Conservation (phyloP, 2,113 vertebrate species). For the Cnemophilus loriae region DNA sequence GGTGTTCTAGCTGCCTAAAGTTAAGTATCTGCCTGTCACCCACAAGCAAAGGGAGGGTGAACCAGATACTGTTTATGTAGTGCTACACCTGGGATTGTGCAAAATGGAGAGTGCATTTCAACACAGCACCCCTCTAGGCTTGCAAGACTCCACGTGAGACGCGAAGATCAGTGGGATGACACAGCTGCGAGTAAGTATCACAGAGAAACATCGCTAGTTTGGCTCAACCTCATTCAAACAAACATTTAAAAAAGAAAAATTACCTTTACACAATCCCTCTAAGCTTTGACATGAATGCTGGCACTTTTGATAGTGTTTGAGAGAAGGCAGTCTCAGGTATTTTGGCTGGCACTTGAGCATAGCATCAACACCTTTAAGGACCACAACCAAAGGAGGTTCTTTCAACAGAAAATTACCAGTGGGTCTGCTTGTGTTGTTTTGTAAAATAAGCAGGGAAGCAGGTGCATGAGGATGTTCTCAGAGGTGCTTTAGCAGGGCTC, state of each 20-base stretch:
- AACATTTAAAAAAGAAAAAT: not conserved
- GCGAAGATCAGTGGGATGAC: rapidly evolving
- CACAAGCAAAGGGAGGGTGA: not conserved
- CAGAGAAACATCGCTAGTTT: not conserved
- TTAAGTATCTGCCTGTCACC: not conserved
- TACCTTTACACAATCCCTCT: not conserved
- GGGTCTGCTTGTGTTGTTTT: not conserved
- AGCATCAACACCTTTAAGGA: not conserved
- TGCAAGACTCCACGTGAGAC: not conserved
- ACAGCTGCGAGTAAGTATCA: not conserved
- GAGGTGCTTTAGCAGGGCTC: not conserved
- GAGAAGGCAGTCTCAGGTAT: not conserved
- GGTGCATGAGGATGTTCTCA: conserved; percentile 37
- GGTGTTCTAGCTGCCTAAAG: not conserved
- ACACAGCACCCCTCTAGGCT: not conserved
- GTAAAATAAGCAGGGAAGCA: conserved; percentile 65
- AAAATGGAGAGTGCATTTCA: not conserved
- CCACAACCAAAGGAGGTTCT: not conserved
- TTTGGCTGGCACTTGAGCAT: not conserved
- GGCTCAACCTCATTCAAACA: not conserved
- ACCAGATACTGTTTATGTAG: not conserved
- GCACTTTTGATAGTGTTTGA: not conserved
- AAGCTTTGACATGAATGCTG: not conserved
- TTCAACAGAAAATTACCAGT: conserved; percentile 34
- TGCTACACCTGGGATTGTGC: not conserved